A percentile compares a stretch with the other conserved stretches of the same genome.
phyloP scores from a whole-genome alignment of 2,113 vertebrate species.

The Rhinichthys klamathensis region DNA sequence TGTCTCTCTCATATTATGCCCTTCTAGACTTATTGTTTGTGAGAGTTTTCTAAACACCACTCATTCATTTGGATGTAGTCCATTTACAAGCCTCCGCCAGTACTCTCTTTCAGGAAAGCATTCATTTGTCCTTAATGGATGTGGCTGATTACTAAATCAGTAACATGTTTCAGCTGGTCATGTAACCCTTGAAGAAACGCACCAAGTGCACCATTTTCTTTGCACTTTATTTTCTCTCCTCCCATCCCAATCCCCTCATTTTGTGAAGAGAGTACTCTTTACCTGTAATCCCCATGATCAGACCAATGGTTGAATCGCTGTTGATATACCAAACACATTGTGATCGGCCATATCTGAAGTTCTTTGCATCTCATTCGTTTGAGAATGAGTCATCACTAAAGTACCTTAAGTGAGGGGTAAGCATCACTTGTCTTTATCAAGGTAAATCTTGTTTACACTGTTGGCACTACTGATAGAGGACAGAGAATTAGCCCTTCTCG shows the following conservation, averaged over 20 bases:
- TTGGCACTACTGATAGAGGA: conserved; percentile 55
- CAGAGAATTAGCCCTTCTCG: conserved; percentile 51
- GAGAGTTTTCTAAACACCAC: conserved; percentile 7
- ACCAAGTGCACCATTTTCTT: conserved; percentile 9
- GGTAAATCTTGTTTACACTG: conserved; percentile 70
- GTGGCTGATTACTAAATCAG: conserved; percentile 27
- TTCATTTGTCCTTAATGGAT: conserved; percentile 40
- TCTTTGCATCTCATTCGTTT: conserved; percentile 37
- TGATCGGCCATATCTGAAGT: conserved; percentile 45
- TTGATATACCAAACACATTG: conserved; percentile 35
- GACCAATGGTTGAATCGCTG: conserved; percentile 14
- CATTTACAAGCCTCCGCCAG: conserved; percentile 6
- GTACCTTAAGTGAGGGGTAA: conserved; percentile 65
- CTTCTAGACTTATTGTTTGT: neutral
- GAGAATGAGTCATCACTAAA: conserved; percentile 63
- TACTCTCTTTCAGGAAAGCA: neutral
- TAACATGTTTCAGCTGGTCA: conserved; percentile 12
- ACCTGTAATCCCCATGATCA: conserved; percentile 22
- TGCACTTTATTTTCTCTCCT: neutral
- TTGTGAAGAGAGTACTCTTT: conserved; percentile 2
- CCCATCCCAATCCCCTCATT: neutral
- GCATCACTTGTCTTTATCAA: conserved; percentile 67
- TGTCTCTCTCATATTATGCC: neutral
- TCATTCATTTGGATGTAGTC: conserved; percentile 7
- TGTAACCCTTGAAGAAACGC: neutral